Base-by-base conservation (phyloP, 2,113 vertebrate genomes). In the Cyprinodon variegatus region DNA sequence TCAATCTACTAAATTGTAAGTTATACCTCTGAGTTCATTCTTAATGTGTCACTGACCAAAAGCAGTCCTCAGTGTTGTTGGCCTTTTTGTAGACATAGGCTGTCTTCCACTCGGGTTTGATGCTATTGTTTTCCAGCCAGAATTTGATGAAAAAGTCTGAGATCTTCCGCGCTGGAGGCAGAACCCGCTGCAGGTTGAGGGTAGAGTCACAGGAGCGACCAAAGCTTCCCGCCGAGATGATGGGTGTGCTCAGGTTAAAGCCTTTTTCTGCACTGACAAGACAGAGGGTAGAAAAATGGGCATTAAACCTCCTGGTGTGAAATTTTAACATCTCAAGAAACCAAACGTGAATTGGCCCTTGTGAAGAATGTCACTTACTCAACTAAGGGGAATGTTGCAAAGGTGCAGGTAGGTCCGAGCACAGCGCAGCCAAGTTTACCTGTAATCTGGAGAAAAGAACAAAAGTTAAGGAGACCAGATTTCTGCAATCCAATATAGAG, bases 201-300 rank as follows among this genome's bases (percentile, higher is more conserved):
- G 95, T 96, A 86, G 94, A 89, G 94, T 99, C 96, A 88, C 97
- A 99, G 14, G 96, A 95, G 20, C 95, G 75, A 13, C 97, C 96
- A 77, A 98, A 99, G 90, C 97, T 98, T 82, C 97, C 98, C 0
- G 96, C 96, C 15, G 97, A 98, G 84, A 99, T 93, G 91, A 98
- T 94, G 87, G 98, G 97, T 22, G 90, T 91, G 4, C 63, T 74
- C 57, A 96, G 87, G 40, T 83, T 90, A 87, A 96, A 83, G 22
- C 93, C 70, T 8, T 87, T 91, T 39, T 97, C 95, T 75, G 86
- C 80, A 79, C 95, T 96, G 92, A 57, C 14, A 68, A n/a, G 38
- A 43, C 17, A 37, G 5, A 70, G 43, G 11, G 8, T 11, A 62
- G 60, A 43, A 45, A 17, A 14, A 10, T 6, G 29, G 40, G 4